These are phyloP conservation scores for Gopherus evgoodei DNA, from an alignment of 2,113 vertebrate species.

Conservation along the genomic window DNA sequence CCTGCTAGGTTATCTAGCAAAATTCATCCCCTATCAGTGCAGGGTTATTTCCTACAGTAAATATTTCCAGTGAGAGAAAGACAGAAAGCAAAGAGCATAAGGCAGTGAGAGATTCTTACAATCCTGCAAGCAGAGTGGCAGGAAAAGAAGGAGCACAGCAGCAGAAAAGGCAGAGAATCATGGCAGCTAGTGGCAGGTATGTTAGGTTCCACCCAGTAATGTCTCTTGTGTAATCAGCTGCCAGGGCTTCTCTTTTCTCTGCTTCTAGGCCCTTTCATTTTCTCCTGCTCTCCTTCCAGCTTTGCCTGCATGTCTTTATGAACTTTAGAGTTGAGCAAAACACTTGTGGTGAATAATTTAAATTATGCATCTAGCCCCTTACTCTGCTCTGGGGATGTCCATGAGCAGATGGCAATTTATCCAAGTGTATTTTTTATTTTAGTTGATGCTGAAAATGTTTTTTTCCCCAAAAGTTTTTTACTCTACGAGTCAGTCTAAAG, in stretches of 20 bases:
- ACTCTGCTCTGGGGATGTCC: rapidly evolving
- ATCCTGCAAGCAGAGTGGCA: neutral
- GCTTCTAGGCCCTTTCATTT: neutral
- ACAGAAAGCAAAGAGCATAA: neutral
- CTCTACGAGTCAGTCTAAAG: neutral
- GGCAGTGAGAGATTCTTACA: neutral
- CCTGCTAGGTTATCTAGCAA: neutral
- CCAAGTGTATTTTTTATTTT: neutral
- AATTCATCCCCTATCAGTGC: neutral
- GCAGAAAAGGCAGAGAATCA: neutral
- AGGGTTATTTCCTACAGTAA: neutral
- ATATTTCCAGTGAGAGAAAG: neutral
- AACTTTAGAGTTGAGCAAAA: rapidly evolving
- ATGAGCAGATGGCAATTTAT: neutral
- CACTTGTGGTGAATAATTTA: neutral
- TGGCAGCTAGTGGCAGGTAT: neutral
- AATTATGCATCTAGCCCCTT: rapidly evolving
- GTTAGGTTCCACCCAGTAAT: neutral
- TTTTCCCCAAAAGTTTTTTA: neutral
- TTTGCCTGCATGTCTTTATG: rapidly evolving
- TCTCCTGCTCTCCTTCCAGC: neutral
- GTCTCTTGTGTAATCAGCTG: neutral
- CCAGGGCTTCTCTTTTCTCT: neutral
- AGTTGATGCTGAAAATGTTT: rapidly evolving
- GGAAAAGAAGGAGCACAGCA: neutral